These are phyloP conservation scores for Epinephelus lanceolatus DNA, from an alignment of 2,113 vertebrate species.

Conservation along the genomic window DNA sequence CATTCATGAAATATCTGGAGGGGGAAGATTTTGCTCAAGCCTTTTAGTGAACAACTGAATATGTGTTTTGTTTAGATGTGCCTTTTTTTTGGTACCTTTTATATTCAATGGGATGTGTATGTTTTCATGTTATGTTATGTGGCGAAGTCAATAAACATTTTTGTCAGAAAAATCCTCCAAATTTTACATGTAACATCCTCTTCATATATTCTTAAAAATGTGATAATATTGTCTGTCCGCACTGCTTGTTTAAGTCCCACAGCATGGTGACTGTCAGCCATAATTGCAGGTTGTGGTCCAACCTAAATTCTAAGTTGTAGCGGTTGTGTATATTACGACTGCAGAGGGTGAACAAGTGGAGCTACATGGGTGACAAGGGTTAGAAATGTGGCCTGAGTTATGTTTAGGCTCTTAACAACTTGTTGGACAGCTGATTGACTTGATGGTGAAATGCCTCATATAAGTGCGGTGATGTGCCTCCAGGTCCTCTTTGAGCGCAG, in stretches of 20 bases:
- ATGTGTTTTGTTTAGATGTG: not conserved
- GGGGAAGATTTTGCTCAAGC: no score
- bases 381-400: slow-evolving; percentile 62
- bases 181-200: not conserved
- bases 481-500: slow-evolving; percentile 11
- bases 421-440: slow-evolving; percentile 56
- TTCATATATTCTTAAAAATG: slow-evolving; percentile 7
- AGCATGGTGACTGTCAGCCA: slow-evolving; percentile 58
- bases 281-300: slow-evolving; percentile 71
- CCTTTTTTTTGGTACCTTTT: not conserved
- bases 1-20: no score
- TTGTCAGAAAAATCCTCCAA: no score
- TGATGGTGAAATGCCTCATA: slow-evolving; percentile 25
- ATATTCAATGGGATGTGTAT: not conserved
- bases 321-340: slow-evolving; percentile 54
- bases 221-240: slow-evolving; percentile 15
- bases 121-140: not conserved
- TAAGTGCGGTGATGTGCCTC: not conserved
- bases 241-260: slow-evolving; percentile 51
- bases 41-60: no score
- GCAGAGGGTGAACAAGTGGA: slow-evolving; percentile 40
- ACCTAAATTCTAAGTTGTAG: slow-evolving; percentile 73
- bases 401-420: slow-evolving; percentile 60
- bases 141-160: no score
- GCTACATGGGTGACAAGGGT: slow-evolving; percentile 58